phyloP scores from a whole-genome alignment of 2,888 invertebrate species.

The Dasypolia templi region DNA sequence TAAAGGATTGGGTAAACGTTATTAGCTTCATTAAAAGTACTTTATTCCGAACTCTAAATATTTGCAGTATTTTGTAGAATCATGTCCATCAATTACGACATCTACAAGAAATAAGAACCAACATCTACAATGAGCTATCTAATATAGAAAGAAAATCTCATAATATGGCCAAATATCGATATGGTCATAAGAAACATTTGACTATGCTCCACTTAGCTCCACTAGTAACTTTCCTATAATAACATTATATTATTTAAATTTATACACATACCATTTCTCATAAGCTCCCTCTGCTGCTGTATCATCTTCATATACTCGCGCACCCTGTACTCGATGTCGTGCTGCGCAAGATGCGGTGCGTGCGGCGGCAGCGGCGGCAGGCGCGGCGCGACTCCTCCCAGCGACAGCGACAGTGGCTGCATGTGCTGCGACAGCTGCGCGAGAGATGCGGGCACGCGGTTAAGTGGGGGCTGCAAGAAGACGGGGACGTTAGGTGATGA shows the following conservation, averaged over 20 bases:
- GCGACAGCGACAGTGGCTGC: slow-evolving; percentile 94
- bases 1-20: not conserved
- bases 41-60: too few species aligned
- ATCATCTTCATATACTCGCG: slow-evolving; percentile 95
- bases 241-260: too few species aligned
- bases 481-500: slow-evolving; percentile 29
- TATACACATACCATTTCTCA: slow-evolving; percentile 78
- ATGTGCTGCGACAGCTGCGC: slow-evolving; percentile 91
- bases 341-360: slow-evolving; percentile 91
- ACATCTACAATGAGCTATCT: too few species aligned
- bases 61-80: too few species aligned
- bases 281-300: slow-evolving; percentile 86
- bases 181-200: too few species aligned
- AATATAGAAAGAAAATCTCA: too few species aligned
- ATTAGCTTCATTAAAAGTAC: too few species aligned
- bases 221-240: too few species aligned
- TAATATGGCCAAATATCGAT: too few species aligned
- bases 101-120: too few species aligned
- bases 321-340: slow-evolving; percentile 94
- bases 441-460: slow-evolving; percentile 90
- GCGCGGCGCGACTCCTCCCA: slow-evolving; percentile 90
- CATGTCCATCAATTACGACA: too few species aligned
- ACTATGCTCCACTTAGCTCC: too few species aligned
- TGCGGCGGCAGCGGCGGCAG: slow-evolving; percentile 89
- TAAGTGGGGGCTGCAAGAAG: slow-evolving; percentile 84